phyloP scores from a whole-genome alignment of 1,140 invertebrate species.

The Plodia interpunctella region DNA sequence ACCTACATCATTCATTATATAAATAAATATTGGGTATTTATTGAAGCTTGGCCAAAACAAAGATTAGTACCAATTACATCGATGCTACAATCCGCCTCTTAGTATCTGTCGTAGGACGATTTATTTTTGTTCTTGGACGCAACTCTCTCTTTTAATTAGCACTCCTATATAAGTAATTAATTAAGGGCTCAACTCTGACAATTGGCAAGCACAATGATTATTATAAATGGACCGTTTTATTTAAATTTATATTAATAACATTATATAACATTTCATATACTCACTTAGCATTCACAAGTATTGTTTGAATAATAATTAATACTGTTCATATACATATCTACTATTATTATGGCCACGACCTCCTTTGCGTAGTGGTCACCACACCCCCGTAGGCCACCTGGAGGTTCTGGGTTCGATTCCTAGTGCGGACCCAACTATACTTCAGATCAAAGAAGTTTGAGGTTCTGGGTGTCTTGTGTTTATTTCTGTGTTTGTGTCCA shows the following conservation, averaged over 20 bases:
- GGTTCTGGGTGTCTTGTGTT: no score
- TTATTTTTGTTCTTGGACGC: constrained; percentile 2
- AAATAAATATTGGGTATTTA: neutral
- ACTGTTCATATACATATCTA: no score
- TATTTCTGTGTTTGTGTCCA: no score
- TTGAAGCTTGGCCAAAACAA: neutral
- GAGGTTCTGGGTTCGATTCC: no score
- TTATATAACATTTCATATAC: neutral
- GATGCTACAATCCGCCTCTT: neutral
- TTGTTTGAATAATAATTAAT: no score
- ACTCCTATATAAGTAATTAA: neutral
- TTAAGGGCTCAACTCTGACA: neutral
- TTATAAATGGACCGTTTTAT: neutral
- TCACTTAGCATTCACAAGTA: neutral
- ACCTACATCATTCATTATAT: no score
- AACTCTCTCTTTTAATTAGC: neutral
- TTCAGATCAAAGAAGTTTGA: no score
- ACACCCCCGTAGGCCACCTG: no score
- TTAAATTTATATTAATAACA: neutral
- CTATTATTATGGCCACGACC: no score
- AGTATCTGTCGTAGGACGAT: neutral
- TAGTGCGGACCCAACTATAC: no score
- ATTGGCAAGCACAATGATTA: neutral
- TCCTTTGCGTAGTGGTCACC: no score
- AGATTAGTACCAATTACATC: neutral